phyloP scores from a whole-genome alignment of 1,140 invertebrate species.

The Araneus ventricosus region DNA sequence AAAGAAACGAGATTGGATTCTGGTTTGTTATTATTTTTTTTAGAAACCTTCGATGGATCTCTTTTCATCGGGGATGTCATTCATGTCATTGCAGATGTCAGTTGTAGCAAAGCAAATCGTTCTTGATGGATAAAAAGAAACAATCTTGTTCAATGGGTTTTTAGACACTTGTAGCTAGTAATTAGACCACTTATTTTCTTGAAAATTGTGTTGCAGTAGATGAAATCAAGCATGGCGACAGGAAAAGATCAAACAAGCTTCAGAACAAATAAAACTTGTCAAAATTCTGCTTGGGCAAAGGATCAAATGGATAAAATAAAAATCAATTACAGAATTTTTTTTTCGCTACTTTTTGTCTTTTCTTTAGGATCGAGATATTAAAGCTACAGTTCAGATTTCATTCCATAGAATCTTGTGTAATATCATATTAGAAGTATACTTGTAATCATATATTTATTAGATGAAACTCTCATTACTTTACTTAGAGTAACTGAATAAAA shows the following conservation, averaged over 20 bases:
- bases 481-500: too few relatives aligned
- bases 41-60: not conserved
- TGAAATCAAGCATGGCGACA: not conserved
- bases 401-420: too few relatives aligned
- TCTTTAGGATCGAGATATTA: too few relatives aligned
- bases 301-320: not conserved
- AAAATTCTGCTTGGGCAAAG: not conserved
- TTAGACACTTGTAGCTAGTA: not conserved
- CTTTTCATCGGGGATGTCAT: not conserved
- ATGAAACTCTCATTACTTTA: too few relatives aligned
- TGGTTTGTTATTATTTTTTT: not conserved
- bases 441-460: too few relatives aligned
- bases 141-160: not conserved
- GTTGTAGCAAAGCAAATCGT: not conserved
- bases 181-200: not conserved
- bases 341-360: too few relatives aligned
- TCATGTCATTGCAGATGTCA: not conserved
- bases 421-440: too few relatives aligned
- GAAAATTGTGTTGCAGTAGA: not conserved
- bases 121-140: not conserved
- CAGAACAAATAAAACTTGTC: not conserved
- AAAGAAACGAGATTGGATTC: not conserved
- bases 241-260: not conserved
- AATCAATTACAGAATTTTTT: not conserved
- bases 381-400: too few relatives aligned